phyloP scores from a whole-genome alignment of 2,888 invertebrate species.

The Caenorhabditis sinica region DNA sequence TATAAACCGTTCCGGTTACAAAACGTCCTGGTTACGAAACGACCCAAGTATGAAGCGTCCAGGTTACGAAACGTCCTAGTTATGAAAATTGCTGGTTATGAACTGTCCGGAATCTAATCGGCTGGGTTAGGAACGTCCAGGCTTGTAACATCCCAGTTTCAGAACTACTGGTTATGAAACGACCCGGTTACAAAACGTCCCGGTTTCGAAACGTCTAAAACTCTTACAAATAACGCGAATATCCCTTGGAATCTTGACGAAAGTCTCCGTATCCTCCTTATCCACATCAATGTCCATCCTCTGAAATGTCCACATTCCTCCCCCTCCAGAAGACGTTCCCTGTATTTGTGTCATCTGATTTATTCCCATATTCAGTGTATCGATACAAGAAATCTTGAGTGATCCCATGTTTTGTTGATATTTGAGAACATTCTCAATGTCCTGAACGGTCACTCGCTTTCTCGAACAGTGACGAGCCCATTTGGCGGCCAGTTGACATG shows the following conservation, averaged over 20 bases:
- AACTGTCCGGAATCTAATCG: no score
- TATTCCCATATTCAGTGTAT: conserved; percentile 42
- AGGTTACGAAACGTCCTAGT: no score
- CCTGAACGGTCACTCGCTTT: neutral
- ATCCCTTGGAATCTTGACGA: conserved; percentile 40
- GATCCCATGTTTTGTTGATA: conserved; percentile 7
- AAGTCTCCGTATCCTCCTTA: conserved; percentile 52
- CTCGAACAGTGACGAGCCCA: conserved; percentile 34
- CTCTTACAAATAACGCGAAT: conserved; percentile 41
- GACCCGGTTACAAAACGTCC: no score
- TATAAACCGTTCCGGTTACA: no score
- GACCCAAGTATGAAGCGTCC: no score
- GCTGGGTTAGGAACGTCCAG: no score
- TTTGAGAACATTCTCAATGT: conserved; percentile 28
- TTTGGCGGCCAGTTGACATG: neutral
- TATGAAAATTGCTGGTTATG: no score
- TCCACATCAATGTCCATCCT: conserved; percentile 41
- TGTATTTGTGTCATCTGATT: conserved; percentile 17
- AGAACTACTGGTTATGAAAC: no score
- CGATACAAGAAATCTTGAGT: conserved; percentile 15
- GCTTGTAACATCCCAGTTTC: no score
- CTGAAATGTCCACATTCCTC: conserved; percentile 6
- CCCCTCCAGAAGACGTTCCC: conserved; percentile 12
- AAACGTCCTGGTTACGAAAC: no score
- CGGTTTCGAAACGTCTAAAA: no score